Percentiles rank a stretch among this genome's conserved stretches.
Conservation (phyloP, 1,140 invertebrate genomes). For the Platorchestia sp. region DNA sequence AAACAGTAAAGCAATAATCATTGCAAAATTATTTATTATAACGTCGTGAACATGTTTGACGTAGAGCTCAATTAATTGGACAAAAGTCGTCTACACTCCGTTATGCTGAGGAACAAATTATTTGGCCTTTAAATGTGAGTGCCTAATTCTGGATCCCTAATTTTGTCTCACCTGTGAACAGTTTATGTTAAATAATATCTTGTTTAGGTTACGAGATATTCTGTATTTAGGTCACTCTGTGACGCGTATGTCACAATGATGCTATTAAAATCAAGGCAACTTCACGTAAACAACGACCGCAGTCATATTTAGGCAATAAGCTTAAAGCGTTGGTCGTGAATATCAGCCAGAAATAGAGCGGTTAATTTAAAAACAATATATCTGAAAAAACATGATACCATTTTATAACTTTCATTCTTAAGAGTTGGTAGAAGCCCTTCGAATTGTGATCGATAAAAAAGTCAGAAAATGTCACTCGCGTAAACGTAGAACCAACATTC, state of each 20-base stretch:
- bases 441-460: neutral
- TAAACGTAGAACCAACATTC: neutral
- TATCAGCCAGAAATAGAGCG: neutral
- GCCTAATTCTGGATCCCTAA: neutral
- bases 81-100: too few relatives aligned
- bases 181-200: neutral
- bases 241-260: neutral
- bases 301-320: neutral
- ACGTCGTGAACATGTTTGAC: too few relatives aligned
- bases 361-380: too few relatives aligned
- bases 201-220: neutral
- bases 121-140: neutral
- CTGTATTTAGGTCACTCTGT: neutral
- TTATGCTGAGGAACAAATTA: neutral
- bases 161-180: neutral
- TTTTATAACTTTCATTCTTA: neutral
- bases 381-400: neutral
- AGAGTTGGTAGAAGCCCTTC: neutral
- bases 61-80: too few relatives aligned
- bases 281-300: neutral
- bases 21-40: too few relatives aligned
- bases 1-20: too few relatives aligned
- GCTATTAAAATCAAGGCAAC: neutral
- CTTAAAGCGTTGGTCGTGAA: neutral
- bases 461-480: neutral